These are phyloP conservation scores for Deilephila porcellus DNA, from an alignment of 2,888 invertebrate genomes.

Conservation along the genomic window DNA sequence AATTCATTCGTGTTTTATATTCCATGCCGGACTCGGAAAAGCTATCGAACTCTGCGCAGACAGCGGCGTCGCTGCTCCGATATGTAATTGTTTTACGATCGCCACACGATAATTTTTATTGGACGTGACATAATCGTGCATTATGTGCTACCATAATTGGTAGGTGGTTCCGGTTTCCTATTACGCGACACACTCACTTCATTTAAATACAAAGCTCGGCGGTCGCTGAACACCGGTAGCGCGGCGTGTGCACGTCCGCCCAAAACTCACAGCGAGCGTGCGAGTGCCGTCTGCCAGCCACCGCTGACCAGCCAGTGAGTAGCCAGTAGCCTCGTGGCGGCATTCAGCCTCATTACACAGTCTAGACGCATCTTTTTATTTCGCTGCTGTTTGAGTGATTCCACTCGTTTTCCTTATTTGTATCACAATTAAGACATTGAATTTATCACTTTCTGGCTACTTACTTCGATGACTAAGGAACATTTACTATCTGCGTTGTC, in stretches of 20 bases:
- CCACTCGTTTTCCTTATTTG: not conserved
- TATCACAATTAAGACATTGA: not conserved
- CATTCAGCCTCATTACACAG: constrained; percentile 41
- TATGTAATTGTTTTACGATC: constrained; percentile 20
- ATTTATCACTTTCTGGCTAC: not conserved
- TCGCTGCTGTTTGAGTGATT: constrained; percentile 30
- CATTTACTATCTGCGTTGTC: not conserved
- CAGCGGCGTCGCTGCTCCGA: not conserved
- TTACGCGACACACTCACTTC: constrained; percentile 55
- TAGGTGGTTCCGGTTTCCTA: constrained; percentile 73
- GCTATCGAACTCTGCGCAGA: constrained; percentile 23
- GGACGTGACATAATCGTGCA: constrained; percentile 33
- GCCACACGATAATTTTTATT: constrained; percentile 35
- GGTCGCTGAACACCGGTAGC: constrained; percentile 56
- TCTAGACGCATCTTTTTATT: constrained; percentile 41
- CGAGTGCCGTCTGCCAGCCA: not conserved
- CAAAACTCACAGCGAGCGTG: constrained; percentile 43
- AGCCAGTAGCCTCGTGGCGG: not conserved
- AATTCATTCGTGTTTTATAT: constrained; percentile 18
- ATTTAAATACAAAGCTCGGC: constrained; percentile 73
- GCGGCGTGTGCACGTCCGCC: constrained; percentile 48
- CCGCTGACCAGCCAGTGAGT: too few relatives aligned
- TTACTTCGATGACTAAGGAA: not conserved
- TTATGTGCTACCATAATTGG: constrained; percentile 54
- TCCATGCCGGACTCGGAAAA: not conserved